phyloP scores from a whole-genome alignment of 2,797 vertebrate species.

The Eulemur mongoz region DNA sequence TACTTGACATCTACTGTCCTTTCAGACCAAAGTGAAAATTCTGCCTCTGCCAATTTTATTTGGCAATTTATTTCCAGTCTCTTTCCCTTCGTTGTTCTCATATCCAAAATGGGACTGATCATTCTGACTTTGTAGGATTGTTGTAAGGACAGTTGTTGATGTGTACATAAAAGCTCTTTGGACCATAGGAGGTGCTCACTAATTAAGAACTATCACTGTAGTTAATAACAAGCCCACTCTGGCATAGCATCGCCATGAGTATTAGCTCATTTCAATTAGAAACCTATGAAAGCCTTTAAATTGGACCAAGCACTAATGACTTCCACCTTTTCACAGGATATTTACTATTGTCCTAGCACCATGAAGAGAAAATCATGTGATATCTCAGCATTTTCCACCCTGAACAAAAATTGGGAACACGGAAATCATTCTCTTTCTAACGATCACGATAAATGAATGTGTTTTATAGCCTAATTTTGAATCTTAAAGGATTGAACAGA shows the following conservation, averaged over 20 bases:
- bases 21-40: not conserved
- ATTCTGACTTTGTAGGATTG: not conserved
- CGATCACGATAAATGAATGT: conserved; percentile 24
- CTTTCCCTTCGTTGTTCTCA: not conserved
- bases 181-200: not conserved
- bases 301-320: conserved; percentile 1
- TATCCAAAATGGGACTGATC: not conserved
- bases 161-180: not conserved
- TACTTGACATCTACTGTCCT: not conserved
- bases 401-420: not conserved
- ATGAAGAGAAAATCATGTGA: not conserved
- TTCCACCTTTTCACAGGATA: not conserved
- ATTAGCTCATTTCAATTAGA: conserved; percentile 19
- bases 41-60: not conserved
- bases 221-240: not conserved
- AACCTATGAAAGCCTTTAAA: conserved; percentile 46
- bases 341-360: not conserved
- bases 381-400: conserved; percentile 15
- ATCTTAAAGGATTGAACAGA: conserved; percentile 52
- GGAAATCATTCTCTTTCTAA: conserved; percentile 33
- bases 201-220: not conserved
- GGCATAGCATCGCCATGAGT: not conserved
- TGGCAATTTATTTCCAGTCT: not conserved
- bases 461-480: conserved; percentile 40
- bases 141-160: not conserved